A percentile compares a stretch with the other conserved stretches of the same genome.
These are phyloP conservation scores for Grapholita molesta DNA, from an alignment of 1,140 invertebrate genomes.

Conservation along the genomic window DNA sequence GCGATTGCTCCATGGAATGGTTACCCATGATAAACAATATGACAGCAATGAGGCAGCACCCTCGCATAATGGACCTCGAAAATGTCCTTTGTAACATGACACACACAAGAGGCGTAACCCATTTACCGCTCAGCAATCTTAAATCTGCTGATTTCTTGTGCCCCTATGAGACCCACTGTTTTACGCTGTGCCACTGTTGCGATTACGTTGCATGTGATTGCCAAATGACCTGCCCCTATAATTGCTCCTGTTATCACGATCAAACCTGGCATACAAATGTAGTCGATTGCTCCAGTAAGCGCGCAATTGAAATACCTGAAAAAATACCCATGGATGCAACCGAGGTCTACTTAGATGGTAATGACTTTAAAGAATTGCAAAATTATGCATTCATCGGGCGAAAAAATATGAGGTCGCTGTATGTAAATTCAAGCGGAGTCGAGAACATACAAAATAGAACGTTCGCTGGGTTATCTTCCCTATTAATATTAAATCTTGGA, in stretches of 20 bases:
- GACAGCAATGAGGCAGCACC: conserved; percentile 88
- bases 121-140: conserved; percentile 81
- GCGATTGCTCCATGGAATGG: conserved; percentile 96
- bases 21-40: conserved; percentile 91
- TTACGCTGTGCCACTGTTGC: conserved; percentile 94
- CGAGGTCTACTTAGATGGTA: conserved; percentile 94
- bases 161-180: conserved; percentile 94
- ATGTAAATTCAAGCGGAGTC: conserved; percentile 91
- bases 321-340: conserved; percentile 96
- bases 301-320: conserved; percentile 86
- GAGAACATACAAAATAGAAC: conserved; percentile 94
- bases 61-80: conserved; percentile 90
- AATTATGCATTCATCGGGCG: conserved; percentile 95
- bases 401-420: conserved; percentile 92
- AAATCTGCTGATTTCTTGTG: conserved; percentile 92
- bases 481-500: conserved; percentile 91
- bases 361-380: conserved; percentile 89
- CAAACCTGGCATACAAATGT: conserved; percentile 95
- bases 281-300: conserved; percentile 91
- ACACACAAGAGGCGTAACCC: conserved; percentile 83
- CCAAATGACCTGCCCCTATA: conserved; percentile 95
- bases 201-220: conserved; percentile 97
- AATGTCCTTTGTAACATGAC: conserved; percentile 91
- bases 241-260: conserved; percentile 95
- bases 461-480: conserved; percentile 91